Conservation (phyloP, 1,140 invertebrate species). For the Rhagoletis pomonella region DNA sequence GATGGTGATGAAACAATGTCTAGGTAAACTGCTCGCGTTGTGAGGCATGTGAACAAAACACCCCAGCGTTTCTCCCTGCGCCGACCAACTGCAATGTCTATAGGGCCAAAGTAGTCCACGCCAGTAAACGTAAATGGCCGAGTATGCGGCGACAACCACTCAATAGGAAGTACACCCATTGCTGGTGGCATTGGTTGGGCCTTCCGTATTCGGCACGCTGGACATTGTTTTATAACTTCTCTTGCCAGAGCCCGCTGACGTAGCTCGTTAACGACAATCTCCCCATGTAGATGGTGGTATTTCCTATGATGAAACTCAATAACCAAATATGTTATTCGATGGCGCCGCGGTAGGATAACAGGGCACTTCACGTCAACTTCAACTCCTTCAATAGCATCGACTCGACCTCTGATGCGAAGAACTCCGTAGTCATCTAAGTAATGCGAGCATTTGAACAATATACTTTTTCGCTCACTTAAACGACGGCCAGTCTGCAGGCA, state of each 20-base stretch:
- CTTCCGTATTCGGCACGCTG: constrained; percentile 9
- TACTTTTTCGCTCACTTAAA: not conserved
- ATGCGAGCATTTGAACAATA: not conserved
- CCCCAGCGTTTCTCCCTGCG: not conserved
- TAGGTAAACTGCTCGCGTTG: not conserved
- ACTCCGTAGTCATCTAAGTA: not conserved
- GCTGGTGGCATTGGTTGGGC: not conserved
- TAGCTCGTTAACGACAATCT: constrained; percentile 4
- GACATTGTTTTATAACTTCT: not conserved
- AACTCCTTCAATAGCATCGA: not conserved
- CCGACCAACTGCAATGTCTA: not conserved
- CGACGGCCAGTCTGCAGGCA: not conserved
- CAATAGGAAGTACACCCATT: not conserved
- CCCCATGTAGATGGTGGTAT: not conserved
- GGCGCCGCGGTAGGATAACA: not conserved
- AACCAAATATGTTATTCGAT: not conserved
- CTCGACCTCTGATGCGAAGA: not conserved
- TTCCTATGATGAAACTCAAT: not conserved
- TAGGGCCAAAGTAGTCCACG: constrained; percentile 35
- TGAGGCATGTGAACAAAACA: constrained; percentile 14
- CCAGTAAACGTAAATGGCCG: not conserved
- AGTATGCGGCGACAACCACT: not conserved
- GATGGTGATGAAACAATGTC: not conserved
- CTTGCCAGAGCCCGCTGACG: not conserved
- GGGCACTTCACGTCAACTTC: not conserved